These are phyloP conservation scores for Trachymyrmex cornetzi DNA, from an alignment of 1,140 invertebrate genomes.

Conservation along the genomic window DNA sequence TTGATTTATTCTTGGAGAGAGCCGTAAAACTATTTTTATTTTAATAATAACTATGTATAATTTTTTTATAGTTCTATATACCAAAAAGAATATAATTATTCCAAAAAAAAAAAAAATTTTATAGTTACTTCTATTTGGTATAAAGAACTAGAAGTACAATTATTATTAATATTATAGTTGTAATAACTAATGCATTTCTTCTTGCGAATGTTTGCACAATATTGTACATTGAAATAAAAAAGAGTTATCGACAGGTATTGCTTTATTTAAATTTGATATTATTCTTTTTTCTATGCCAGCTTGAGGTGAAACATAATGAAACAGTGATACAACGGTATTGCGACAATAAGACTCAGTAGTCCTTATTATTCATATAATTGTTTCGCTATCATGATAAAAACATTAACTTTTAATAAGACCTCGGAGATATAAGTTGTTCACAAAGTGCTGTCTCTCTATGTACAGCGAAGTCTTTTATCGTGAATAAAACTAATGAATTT, in stretches of 20 bases:
- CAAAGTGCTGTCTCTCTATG: neutral
- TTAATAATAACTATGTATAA: too few relatives aligned
- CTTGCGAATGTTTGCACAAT: too few relatives aligned
- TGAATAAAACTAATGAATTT: slow-evolving; percentile 23
- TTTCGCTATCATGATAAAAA: slow-evolving; percentile 9
- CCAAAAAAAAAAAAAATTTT: too few relatives aligned
- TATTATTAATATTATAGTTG: too few relatives aligned
- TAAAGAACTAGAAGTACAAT: too few relatives aligned
- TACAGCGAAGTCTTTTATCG: neutral
- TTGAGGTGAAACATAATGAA: neutral
- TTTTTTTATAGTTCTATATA: too few relatives aligned
- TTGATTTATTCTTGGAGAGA: too few relatives aligned
- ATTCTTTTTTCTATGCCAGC: neutral
- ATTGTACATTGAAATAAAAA: neutral
- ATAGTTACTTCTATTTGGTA: too few relatives aligned
- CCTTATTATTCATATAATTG: slow-evolving; percentile 31
- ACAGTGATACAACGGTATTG: neutral
- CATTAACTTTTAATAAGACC: slow-evolving; percentile 25
- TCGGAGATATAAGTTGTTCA: neutral
- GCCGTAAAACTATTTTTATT: too few relatives aligned
- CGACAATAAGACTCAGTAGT: neutral
- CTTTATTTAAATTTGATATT: neutral
- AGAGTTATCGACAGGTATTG: neutral
- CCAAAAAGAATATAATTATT: too few relatives aligned
- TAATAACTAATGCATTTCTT: too few relatives aligned